These are phyloP conservation scores for Callaeas wilsoni DNA, from an alignment of 2,113 vertebrate species.

Conservation along the genomic window DNA sequence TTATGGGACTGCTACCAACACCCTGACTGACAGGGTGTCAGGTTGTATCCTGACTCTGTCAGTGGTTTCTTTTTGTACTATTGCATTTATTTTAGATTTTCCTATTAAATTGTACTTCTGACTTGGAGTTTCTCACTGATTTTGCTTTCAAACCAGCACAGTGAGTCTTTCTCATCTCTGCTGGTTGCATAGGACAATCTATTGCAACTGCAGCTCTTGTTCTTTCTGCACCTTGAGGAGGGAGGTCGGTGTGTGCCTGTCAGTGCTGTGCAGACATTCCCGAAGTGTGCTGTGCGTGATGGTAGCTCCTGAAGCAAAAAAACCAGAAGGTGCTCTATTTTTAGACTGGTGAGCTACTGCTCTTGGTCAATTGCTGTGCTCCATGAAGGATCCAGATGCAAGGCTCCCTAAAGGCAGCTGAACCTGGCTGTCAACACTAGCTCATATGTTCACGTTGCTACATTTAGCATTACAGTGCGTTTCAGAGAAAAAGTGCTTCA, in stretches of 20 bases:
- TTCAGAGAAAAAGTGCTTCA: not conserved
- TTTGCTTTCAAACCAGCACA: too few relatives aligned
- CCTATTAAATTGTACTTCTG: too few relatives aligned
- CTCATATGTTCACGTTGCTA: not conserved
- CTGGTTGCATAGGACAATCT: not conserved
- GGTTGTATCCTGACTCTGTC: too few relatives aligned
- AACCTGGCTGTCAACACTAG: slow-evolving; percentile 2
- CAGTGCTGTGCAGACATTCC: not conserved
- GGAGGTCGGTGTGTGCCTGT: not conserved
- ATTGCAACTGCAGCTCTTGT: not conserved
- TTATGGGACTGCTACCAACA: too few relatives aligned
- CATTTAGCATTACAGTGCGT: not conserved
- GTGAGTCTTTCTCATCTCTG: not conserved
- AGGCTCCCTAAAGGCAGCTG: slow-evolving; percentile 42
- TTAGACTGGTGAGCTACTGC: slow-evolving; percentile 39
- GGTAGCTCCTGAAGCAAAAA: slow-evolving; percentile 50
- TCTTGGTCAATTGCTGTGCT: slow-evolving; percentile 10
- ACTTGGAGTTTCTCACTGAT: too few relatives aligned
- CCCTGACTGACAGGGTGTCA: too few relatives aligned
- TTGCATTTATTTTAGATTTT: too few relatives aligned
- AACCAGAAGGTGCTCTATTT: slow-evolving; percentile 72
- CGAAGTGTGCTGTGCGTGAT: not conserved
- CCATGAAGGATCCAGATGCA: slow-evolving; percentile 43
- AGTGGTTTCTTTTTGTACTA: too few relatives aligned
- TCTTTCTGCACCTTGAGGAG: not conserved